phyloP scores from a whole-genome alignment of 2,888 invertebrate species.

The Rhamphomyia laevipes region DNA sequence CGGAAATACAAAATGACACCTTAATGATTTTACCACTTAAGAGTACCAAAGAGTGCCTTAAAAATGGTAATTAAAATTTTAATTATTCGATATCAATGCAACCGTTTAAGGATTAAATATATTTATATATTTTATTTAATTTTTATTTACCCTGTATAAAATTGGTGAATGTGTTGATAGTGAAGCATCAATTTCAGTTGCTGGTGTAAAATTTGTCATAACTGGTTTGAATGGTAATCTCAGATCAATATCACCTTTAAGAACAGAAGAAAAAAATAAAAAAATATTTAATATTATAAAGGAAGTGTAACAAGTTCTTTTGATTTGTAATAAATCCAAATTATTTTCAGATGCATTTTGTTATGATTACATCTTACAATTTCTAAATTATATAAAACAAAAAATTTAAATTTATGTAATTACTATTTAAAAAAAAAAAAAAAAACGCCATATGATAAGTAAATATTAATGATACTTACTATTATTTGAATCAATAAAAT shows the following conservation, averaged over 20 bases:
- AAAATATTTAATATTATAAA: background rate
- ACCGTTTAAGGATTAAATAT: background rate
- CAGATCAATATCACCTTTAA: constrained; percentile 56
- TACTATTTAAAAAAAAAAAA: too few relatives aligned
- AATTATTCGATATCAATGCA: background rate
- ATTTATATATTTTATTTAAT: constrained; percentile 6
- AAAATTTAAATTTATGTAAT: too few relatives aligned
- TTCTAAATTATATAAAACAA: too few relatives aligned
- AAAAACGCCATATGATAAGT: too few relatives aligned
- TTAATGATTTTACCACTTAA: too few relatives aligned
- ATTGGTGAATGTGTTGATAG: constrained; percentile 66
- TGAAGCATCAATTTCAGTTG: constrained; percentile 77
- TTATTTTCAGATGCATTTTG: too few relatives aligned
- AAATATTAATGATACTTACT: too few relatives aligned
- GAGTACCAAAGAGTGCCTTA: background rate
- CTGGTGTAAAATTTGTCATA: constrained; percentile 66
- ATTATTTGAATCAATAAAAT: constrained; percentile 17
- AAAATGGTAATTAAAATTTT: background rate
- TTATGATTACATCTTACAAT: too few relatives aligned
- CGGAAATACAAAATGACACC: too few relatives aligned
- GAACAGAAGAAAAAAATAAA: background rate
- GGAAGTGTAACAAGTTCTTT: too few relatives aligned
- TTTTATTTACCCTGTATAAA: constrained; percentile 49
- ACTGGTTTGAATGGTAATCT: constrained; percentile 69
- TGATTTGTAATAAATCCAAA: too few relatives aligned